Conservation (phyloP, 2,888 invertebrate species). For the Labia minor region DNA sequence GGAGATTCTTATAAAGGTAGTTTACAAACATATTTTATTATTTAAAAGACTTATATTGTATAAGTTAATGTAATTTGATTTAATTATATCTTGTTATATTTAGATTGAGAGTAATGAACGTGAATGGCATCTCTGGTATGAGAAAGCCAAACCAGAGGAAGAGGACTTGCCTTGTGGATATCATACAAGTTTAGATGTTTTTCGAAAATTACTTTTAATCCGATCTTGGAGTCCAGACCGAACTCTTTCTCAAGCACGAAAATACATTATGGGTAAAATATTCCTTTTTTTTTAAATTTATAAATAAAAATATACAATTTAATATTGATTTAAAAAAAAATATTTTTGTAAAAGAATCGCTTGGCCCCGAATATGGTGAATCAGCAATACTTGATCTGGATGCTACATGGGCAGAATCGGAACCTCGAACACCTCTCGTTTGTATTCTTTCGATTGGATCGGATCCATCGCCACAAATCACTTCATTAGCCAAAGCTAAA, state of each 20-base stretch:
- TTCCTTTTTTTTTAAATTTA: conserved; percentile 15
- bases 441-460: conserved; percentile 91
- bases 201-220: conserved; percentile 72
- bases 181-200: conserved; percentile 73
- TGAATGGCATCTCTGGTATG: conserved; percentile 85
- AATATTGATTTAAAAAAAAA: conserved; percentile 16
- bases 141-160: conserved; percentile 85
- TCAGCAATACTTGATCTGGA: conserved; percentile 86
- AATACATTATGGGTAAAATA: conserved; percentile 71
- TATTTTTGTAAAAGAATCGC: conserved; percentile 53
- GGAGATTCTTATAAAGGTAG: conserved; percentile 64
- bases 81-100: conserved; percentile 16
- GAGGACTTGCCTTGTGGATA: conserved; percentile 86
- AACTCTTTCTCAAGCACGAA: conserved; percentile 83
- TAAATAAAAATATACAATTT: background rate
- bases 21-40: conserved; percentile 26
- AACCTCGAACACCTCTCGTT: conserved; percentile 75
- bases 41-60: background rate
- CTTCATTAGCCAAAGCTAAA: conserved; percentile 71
- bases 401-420: conserved; percentile 79
- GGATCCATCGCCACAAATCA: conserved; percentile 92
- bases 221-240: conserved; percentile 93
- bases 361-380: conserved; percentile 81
- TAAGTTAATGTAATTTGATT: background rate
- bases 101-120: conserved; percentile 72